phyloP scores from a whole-genome alignment of 2,797 vertebrate species.

The Smutsia gigantea region DNA sequence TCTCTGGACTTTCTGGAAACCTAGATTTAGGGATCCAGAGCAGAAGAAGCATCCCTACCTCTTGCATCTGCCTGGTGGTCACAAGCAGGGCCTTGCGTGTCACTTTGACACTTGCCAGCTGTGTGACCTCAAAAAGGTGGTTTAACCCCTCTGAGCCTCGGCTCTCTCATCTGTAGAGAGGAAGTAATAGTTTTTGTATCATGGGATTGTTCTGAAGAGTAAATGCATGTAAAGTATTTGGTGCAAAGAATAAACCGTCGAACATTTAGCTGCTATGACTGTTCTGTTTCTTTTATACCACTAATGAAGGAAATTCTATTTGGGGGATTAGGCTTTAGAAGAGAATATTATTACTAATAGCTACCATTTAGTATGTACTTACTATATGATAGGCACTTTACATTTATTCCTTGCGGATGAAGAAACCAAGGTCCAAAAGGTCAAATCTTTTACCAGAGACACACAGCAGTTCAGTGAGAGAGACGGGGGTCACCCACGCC shows the following conservation, averaged over 20 bases:
- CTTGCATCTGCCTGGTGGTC: neutral
- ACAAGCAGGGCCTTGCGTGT: neutral
- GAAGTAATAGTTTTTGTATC: neutral
- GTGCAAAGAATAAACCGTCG: neutral
- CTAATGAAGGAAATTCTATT: neutral
- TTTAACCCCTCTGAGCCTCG: neutral
- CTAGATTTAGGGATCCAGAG: neutral
- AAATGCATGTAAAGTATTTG: neutral
- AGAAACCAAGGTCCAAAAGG: neutral
- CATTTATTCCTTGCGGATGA: neutral
- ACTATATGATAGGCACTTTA: neutral
- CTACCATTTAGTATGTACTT: neutral
- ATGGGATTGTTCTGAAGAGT: neutral
- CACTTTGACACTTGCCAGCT: neutral
- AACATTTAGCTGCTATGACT: neutral
- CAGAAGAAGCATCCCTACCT: neutral
- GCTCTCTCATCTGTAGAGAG: neutral
- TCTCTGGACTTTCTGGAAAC: neutral
- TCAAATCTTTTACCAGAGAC: neutral
- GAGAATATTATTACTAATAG: neutral
- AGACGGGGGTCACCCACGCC: fast-evolving
- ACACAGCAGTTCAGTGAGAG: neutral
- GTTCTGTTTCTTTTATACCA: neutral
- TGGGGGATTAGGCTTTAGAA: neutral
- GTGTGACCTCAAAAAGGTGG: neutral